Conservation (phyloP, 2,113 vertebrate species). For the Chaetodon trifascialis region DNA sequence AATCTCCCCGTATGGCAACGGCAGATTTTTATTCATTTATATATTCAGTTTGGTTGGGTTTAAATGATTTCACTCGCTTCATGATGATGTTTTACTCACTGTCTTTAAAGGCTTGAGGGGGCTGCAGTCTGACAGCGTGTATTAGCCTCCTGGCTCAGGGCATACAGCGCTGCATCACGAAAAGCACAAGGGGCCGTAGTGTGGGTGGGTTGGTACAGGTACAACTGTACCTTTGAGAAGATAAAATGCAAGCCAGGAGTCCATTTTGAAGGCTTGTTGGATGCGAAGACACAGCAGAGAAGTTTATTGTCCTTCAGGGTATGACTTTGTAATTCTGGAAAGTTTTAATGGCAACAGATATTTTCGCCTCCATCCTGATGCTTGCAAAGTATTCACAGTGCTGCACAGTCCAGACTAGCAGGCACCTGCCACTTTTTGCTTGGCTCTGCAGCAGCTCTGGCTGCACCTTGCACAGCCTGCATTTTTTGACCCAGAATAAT, state of each 20-base stretch:
- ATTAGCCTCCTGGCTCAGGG: slow-evolving; percentile 2
- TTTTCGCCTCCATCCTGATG: not conserved
- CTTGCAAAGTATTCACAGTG: not conserved
- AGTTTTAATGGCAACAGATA: not conserved
- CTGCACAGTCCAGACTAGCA: not conserved
- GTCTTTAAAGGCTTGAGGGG: not conserved
- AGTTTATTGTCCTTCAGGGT: not conserved
- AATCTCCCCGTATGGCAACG: not conserved
- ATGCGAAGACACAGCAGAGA: not conserved
- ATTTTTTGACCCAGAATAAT: slow-evolving; percentile 2
- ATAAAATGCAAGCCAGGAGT: slow-evolving; percentile 5
- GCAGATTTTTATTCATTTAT: slow-evolving; percentile 36
- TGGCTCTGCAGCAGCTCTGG: not conserved
- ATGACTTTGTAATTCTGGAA: not conserved
- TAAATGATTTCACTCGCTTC: slow-evolving; percentile 9
- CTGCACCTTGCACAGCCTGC: slow-evolving; percentile 6
- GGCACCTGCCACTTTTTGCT: not conserved
- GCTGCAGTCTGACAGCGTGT: not conserved
- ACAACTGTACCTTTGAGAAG: not conserved
- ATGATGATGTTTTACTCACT: slow-evolving; percentile 10
- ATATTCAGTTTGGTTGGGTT: slow-evolving; percentile 14
- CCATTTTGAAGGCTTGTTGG: not conserved
- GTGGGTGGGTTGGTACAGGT: not conserved
- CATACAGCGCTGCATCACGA: not conserved
- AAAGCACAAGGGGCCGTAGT: not conserved